Percentiles rank a stretch among this genome's conserved stretches.
These are phyloP conservation scores for Gyrodactylus bullatarudis DNA, from an alignment of 1,140 invertebrate species.

Conservation along the genomic window DNA sequence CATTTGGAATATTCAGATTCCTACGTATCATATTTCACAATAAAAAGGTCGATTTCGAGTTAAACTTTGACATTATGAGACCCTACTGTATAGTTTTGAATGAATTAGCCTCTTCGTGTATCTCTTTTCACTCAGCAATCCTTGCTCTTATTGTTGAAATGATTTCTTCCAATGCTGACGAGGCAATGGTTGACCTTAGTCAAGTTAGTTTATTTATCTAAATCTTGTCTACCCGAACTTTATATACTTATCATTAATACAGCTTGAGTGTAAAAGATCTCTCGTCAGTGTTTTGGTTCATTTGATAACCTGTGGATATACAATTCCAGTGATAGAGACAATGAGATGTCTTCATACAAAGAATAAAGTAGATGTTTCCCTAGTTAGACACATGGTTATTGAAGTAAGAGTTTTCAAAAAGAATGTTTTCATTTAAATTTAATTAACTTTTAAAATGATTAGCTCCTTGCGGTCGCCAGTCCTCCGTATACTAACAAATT, in stretches of 20 bases:
- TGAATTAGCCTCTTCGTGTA: background rate
- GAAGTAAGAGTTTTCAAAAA: no score
- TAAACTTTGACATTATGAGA: background rate
- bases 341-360: background rate
- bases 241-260: background rate
- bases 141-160: background rate
- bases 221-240: background rate
- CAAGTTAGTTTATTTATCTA: background rate
- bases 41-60: background rate
- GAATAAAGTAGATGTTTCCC: conserved; percentile 4
- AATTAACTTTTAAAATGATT: no score
- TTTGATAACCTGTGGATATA: background rate
- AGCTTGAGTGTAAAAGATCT: background rate
- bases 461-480: background rate
- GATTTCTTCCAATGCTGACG: background rate
- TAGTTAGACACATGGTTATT: background rate
- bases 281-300: background rate
- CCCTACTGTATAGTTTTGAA: conserved; percentile 3
- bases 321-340: background rate
- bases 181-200: background rate
- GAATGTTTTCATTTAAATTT: no score
- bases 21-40: background rate
- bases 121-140: background rate
- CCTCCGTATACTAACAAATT: conserved; percentile 1
- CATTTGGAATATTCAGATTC: background rate